phyloP scores from a whole-genome alignment of 2,113 vertebrate genomes.

The Grallaria varia region DNA sequence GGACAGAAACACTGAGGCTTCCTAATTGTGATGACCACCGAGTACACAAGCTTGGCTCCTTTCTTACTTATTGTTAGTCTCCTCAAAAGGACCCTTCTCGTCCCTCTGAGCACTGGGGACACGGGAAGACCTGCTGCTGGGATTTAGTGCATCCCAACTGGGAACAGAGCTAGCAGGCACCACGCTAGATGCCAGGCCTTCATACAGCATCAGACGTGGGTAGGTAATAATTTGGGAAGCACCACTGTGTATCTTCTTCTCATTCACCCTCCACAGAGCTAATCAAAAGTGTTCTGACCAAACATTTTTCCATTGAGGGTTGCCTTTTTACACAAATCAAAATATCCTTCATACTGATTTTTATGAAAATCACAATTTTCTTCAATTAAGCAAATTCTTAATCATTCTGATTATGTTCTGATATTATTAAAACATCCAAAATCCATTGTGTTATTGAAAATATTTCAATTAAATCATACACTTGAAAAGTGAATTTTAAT shows the following conservation, averaged over 20 bases:
- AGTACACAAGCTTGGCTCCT: rapidly evolving
- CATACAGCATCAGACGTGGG: not conserved
- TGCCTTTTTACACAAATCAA: not conserved
- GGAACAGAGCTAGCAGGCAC: not conserved
- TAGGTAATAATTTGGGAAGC: not conserved
- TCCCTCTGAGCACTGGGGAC: not conserved
- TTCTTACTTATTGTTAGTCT: not conserved
- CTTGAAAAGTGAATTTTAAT: not conserved
- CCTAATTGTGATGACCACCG: not conserved
- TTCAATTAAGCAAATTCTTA: not conserved
- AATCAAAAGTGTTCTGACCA: not conserved
- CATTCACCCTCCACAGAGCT: not conserved
- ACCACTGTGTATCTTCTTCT: not conserved
- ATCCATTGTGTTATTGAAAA: not conserved
- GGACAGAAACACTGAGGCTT: not conserved
- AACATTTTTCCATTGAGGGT: not conserved
- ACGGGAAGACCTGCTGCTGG: not conserved
- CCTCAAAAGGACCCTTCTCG: not conserved
- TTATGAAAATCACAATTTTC: not conserved
- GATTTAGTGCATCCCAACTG: not conserved
- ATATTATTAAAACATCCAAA: not conserved
- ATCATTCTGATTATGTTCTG: too few species aligned
- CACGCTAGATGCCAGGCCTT: not conserved
- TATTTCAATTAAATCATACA: not conserved
- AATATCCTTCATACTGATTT: not conserved